A percentile compares a stretch with the other conserved stretches of the same genome.
Evolutionary conservation across 2,888 invertebrate species (phyloP).

Genomic region (Watsonalla cultraria): DNA sequence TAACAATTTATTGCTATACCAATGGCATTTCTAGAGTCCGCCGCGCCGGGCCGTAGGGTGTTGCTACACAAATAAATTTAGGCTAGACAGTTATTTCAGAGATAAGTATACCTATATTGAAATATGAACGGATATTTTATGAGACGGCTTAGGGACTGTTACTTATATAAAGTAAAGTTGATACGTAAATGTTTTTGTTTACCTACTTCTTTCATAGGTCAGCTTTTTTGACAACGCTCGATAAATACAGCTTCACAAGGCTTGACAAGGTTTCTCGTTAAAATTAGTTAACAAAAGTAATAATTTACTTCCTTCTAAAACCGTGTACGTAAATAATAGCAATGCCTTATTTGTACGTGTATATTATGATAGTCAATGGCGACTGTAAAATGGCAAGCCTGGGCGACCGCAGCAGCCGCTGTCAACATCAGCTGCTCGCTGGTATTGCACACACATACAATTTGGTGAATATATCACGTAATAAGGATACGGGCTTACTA

Average conservation of each 20-base stretch:
- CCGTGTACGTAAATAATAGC: neutral
- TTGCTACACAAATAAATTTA: slow-evolving; percentile 65
- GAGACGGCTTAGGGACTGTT: slow-evolving; percentile 27
- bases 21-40: slow-evolving; percentile 53
- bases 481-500: neutral
- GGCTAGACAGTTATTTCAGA: slow-evolving; percentile 11
- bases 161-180: slow-evolving; percentile 17
- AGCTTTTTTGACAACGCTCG: no score
- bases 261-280: no score
- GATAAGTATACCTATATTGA: slow-evolving; percentile 38
- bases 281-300: no score
- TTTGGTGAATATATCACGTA: slow-evolving; percentile 12
- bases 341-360: slow-evolving; percentile 9
- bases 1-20: slow-evolving; percentile 61
- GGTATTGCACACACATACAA: slow-evolving; percentile 11
- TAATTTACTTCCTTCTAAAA: neutral
- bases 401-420: slow-evolving; percentile 53
- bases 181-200: slow-evolving; percentile 39
- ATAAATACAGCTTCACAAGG: no score
- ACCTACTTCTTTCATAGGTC: slow-evolving; percentile 4
- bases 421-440: slow-evolving; percentile 58
- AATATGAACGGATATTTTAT: slow-evolving; percentile 59
- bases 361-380: slow-evolving; percentile 25
- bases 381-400: slow-evolving; percentile 24
- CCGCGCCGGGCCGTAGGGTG: slow-evolving; percentile 42